Evolutionary conservation across 37 sponge, comb jelly and placozoan genomes (phyloP).

Genomic region (Geodia barretti): DNA sequence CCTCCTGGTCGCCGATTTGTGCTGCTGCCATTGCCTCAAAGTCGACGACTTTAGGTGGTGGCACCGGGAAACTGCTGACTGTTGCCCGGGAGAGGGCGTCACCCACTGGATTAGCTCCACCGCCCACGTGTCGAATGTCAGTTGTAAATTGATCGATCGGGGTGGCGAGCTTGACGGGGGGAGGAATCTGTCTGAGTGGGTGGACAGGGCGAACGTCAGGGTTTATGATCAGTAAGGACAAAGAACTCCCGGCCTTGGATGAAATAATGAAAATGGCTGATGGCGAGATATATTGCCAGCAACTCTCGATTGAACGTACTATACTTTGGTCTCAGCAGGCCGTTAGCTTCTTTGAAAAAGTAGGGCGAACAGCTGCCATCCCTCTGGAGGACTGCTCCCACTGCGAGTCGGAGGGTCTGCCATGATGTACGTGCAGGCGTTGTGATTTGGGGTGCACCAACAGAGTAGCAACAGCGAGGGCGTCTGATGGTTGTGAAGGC

Average conservation of each 20-base stretch:
- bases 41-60: neutral
- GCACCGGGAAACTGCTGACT: neutral
- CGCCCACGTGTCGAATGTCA: constrained; percentile 12
- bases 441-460: no score
- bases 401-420: no score
- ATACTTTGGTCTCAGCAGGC: no score
- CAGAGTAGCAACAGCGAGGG: no score
- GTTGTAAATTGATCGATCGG: constrained; percentile 32
- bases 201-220: constrained; percentile 6
- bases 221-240: constrained; percentile 17
- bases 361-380: no score
- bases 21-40: constrained; percentile 24
- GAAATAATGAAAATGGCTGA: constrained; percentile 14
- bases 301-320: no score
- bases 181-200: neutral
- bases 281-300: neutral
- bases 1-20: constrained; percentile 2
- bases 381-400: no score
- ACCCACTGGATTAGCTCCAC: neutral
- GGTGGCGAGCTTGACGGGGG: neutral
- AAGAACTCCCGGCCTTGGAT: constrained; percentile 8
- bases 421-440: no score
- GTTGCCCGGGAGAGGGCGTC: constrained; percentile 17
- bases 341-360: no score
- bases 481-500: no score